These are phyloP conservation scores for Carettochelys insculpta DNA, from an alignment of 2,113 vertebrate species.

Conservation along the genomic window DNA sequence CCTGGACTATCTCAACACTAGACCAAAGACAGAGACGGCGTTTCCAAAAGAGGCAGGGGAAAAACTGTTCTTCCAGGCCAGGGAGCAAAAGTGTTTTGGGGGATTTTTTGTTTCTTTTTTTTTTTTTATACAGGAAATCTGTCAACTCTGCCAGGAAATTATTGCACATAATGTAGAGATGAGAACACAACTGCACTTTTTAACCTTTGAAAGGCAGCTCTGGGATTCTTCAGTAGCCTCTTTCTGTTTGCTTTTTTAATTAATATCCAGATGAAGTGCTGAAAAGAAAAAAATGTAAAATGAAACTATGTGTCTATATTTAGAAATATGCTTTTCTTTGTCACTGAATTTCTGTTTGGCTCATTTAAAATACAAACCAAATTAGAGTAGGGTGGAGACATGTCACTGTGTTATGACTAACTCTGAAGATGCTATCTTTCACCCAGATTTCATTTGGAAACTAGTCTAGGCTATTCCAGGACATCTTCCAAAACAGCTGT, in stretches of 20 bases:
- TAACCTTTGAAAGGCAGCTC: background rate
- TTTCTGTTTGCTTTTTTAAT: background rate
- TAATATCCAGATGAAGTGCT: background rate
- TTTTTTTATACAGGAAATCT: background rate
- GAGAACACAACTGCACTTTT: background rate
- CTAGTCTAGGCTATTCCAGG: background rate
- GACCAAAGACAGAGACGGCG: background rate
- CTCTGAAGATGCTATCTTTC: background rate
- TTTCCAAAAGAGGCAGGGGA: background rate
- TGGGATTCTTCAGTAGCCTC: background rate
- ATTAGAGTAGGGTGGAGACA: background rate
- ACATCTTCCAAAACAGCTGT: background rate
- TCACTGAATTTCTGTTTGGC: background rate
- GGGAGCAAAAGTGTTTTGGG: background rate
- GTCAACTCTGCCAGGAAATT: background rate
- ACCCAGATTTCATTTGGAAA: background rate
- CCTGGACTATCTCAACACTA: background rate
- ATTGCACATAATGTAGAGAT: background rate
- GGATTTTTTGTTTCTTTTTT: too few relatives aligned
- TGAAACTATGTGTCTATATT: background rate
- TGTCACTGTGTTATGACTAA: background rate
- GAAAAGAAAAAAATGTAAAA: background rate
- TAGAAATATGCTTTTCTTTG: background rate
- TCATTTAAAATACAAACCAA: conserved; percentile 6
- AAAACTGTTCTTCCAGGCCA: background rate